Conservation (phyloP, 2,113 vertebrate species). For the Passer montanus region DNA sequence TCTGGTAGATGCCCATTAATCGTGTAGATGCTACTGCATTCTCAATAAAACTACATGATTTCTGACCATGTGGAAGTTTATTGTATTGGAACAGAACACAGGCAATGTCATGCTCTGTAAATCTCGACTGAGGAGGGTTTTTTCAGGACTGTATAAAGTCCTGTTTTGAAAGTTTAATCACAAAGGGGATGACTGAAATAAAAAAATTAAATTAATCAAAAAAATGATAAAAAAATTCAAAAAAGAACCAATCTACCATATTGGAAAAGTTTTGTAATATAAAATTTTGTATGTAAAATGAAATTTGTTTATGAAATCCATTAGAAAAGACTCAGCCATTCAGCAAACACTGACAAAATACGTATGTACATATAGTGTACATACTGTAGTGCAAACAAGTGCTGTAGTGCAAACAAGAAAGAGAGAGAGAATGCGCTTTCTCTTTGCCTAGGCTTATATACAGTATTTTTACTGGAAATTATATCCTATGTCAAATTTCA, state of each 20-base stretch:
- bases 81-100: not conserved
- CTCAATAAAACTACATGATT: not conserved
- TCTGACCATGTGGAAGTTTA: not conserved
- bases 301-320: not conserved
- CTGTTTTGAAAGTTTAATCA: not conserved
- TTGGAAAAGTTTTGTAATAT: not conserved
- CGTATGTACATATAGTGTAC: too few relatives aligned
- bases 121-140: rapidly evolving
- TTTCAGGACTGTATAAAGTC: not conserved
- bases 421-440: not conserved
- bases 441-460: not conserved
- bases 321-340: not conserved
- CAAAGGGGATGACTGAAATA: not conserved
- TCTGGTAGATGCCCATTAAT: not conserved
- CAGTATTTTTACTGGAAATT: not conserved
- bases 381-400: too few relatives aligned
- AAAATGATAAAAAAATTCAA: too few relatives aligned
- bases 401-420: too few relatives aligned
- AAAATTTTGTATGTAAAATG: not conserved
- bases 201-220: too few relatives aligned
- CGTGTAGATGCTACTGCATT: not conserved
- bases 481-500: not conserved
- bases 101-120: not conserved
- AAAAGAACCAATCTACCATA: not conserved
- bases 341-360: not conserved